phyloP scores from a whole-genome alignment of 2,888 invertebrate genomes.

The Leptopterna dolabrata region DNA sequence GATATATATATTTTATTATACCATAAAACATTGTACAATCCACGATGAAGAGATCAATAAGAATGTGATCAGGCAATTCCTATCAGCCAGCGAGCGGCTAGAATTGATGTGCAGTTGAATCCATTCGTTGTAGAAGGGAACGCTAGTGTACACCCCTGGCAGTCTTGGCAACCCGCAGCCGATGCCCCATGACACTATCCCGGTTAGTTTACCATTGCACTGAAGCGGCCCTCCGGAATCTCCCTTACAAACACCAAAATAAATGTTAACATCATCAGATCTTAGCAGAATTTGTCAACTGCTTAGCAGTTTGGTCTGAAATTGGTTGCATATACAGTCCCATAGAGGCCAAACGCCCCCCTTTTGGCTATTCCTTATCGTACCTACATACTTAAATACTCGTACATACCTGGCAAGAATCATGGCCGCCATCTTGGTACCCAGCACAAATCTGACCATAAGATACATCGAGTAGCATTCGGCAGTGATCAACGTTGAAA shows the following conservation, averaged over 20 bases:
- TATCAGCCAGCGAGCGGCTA: neutral
- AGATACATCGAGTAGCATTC: conserved; percentile 93
- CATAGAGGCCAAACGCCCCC: too few relatives aligned
- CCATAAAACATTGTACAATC: neutral
- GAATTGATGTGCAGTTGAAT: conserved; percentile 26
- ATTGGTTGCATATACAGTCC: too few relatives aligned
- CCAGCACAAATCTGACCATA: conserved; percentile 94
- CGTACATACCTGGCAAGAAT: conserved; percentile 76
- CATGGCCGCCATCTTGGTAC: conserved; percentile 87
- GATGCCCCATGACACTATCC: conserved; percentile 40
- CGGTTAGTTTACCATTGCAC: conserved; percentile 21
- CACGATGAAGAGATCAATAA: neutral
- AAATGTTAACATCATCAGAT: neutral
- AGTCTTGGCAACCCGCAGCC: neutral
- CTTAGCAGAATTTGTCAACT: too few relatives aligned
- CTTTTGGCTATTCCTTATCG: too few relatives aligned
- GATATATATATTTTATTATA: neutral
- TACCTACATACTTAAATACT: too few relatives aligned
- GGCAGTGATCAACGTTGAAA: conserved; percentile 93
- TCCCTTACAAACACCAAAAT: conserved; percentile 16
- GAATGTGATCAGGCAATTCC: neutral
- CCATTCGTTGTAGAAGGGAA: conserved; percentile 20
- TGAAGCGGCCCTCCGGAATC: conserved; percentile 45
- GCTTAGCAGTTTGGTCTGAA: too few relatives aligned
- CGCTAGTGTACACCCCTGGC: conserved; percentile 48